Evolutionary conservation across 2,113 vertebrate species (phyloP).

Genomic region (Caranx melampygus): DNA sequence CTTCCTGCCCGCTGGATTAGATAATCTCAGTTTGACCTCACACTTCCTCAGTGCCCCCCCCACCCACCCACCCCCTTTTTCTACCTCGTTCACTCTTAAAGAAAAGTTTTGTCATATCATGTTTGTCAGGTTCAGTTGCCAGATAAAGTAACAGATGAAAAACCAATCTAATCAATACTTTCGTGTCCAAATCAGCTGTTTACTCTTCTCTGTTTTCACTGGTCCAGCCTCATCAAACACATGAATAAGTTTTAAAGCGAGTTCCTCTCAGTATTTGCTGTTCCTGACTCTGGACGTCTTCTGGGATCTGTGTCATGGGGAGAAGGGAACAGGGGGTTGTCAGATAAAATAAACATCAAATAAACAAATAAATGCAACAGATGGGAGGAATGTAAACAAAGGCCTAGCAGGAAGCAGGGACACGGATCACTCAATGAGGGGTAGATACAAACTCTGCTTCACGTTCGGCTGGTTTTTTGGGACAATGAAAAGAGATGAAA

Average conservation of each 20-base stretch:
- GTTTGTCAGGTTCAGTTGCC: background rate
- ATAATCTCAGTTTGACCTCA: background rate
- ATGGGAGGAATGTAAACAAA: slow-evolving; percentile 74
- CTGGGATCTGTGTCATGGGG: slow-evolving; percentile 29
- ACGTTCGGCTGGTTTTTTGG: background rate
- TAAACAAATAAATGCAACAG: slow-evolving; percentile 71
- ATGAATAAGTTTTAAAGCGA: background rate
- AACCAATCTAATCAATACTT: background rate
- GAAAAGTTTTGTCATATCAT: background rate
- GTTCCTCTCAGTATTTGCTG: background rate
- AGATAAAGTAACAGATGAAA: background rate
- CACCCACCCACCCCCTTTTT: slow-evolving; percentile 14
- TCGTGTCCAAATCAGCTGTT: background rate
- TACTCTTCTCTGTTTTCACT: background rate
- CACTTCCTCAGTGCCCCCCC: slow-evolving; percentile 17
- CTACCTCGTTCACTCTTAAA: background rate
- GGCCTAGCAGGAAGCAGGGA: slow-evolving; percentile 53
- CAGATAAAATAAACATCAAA: slow-evolving; percentile 73
- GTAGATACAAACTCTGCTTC: slow-evolving; percentile 11
- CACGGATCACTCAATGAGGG: slow-evolving; percentile 36
- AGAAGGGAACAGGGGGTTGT: slow-evolving; percentile 26
- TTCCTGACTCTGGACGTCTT: slow-evolving; percentile 20
- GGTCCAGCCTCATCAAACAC: background rate
- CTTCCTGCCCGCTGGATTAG: background rate
- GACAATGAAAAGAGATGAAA: background rate